Evolutionary conservation across 2,797 vertebrate species (phyloP).

Genomic region (Botia kubotai): DNA sequence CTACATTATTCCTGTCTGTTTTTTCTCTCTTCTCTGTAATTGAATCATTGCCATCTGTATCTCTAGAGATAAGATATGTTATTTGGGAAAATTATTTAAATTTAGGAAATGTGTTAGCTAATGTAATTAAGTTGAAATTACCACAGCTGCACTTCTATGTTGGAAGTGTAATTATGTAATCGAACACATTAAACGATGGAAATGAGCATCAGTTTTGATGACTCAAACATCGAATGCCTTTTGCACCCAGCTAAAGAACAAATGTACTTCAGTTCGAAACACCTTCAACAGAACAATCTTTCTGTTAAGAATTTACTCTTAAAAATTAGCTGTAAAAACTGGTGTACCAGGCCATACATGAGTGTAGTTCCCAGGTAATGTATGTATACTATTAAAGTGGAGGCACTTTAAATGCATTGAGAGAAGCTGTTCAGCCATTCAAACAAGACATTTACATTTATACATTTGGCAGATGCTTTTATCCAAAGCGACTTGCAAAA

Average conservation of each 20-base stretch:
- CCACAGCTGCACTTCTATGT: conserved; percentile 80
- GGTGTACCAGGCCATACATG: too few relatives aligned
- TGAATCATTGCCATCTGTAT: conserved; percentile 76
- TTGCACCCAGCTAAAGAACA: conserved; percentile 56
- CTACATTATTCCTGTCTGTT: conserved; percentile 49
- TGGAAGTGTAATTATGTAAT: conserved; percentile 81
- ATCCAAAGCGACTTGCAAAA: too few relatives aligned
- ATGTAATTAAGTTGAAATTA: conserved; percentile 81
- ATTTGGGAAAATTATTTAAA: conserved; percentile 81
- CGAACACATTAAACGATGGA: conserved; percentile 79
- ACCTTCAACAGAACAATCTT: conserved; percentile 25
- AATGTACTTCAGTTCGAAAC: conserved; percentile 42
- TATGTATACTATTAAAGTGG: too few relatives aligned
- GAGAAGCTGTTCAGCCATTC: too few relatives aligned
- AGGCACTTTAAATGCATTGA: background rate
- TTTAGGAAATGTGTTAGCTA: conserved; percentile 75
- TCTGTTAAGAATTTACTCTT: background rate
- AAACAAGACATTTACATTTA: too few relatives aligned
- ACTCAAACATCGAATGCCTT: conserved; percentile 69
- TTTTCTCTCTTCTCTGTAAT: conserved; percentile 66
- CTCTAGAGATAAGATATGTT: conserved; percentile 77
- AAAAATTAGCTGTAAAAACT: background rate
- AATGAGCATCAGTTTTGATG: conserved; percentile 74
- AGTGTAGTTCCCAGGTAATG: background rate
- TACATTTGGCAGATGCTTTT: too few relatives aligned